Percentiles rank a stretch among this genome's conserved stretches.
These are phyloP conservation scores for Drosophila emarginata DNA, from an alignment of 2,888 invertebrate species.

Conservation along the genomic window DNA sequence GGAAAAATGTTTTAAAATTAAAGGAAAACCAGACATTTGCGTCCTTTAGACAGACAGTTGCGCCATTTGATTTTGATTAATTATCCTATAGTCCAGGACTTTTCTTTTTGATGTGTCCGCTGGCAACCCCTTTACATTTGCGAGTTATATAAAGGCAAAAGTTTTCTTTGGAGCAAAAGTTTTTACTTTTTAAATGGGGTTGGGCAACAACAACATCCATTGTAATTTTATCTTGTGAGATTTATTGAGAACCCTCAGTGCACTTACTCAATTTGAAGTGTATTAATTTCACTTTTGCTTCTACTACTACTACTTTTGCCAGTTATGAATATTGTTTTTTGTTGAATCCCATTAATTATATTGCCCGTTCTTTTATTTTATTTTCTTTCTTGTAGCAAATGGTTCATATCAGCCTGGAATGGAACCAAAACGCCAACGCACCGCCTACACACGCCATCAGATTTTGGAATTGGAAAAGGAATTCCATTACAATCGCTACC, in stretches of 20 bases:
- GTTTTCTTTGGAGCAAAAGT: constrained; percentile 48
- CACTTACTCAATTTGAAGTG: constrained; percentile 68
- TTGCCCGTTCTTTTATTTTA: constrained; percentile 14
- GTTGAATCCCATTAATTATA: constrained; percentile 42
- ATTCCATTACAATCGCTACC: constrained; percentile 98
- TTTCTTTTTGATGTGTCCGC: constrained; percentile 64
- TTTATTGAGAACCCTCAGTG: constrained; percentile 61
- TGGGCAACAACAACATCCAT: constrained; percentile 22
- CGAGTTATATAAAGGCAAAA: constrained; percentile 52
- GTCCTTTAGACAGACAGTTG: constrained; percentile 55
- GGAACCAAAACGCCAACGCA: constrained; percentile 97
- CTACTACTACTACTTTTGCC: not conserved
- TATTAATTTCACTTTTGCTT: constrained; percentile 71
- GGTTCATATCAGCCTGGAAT: constrained; percentile 94
- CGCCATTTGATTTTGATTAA: constrained; percentile 81
- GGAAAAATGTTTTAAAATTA: constrained; percentile 46
- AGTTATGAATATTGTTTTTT: constrained; percentile 25
- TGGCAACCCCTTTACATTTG: constrained; percentile 10
- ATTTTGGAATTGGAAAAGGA: constrained; percentile 98
- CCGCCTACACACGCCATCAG: constrained; percentile 98
- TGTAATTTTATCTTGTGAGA: constrained; percentile 72
- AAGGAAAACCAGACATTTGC: constrained; percentile 38
- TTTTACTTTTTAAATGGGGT: constrained; percentile 42
- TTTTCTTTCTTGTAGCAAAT: constrained; percentile 89
- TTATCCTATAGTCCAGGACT: constrained; percentile 53